Base-by-base conservation (phyloP, 2,888 invertebrate genomes). In the Hypsopygia costalis region DNA sequence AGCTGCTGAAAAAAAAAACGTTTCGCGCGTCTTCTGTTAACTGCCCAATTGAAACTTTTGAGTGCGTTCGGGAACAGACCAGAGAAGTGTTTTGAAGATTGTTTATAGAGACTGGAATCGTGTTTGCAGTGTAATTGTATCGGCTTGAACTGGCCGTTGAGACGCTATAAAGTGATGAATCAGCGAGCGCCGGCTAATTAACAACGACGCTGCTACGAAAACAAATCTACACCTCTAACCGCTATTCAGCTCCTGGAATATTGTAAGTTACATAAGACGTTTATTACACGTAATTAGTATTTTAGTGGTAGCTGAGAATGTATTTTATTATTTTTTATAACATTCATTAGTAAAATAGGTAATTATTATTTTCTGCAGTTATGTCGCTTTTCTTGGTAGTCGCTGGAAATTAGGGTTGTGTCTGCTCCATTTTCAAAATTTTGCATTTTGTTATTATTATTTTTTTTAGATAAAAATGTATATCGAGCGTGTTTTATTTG, bases 161-260 rank as follows among this genome's bases (percentile, higher is more conserved):
- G 82, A 83, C 83, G 81, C 67, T 83, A 75, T 79, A 79, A 78
- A 86, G 87, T 87, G 86, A 87, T 87, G 87, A 87, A 83, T 87
- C 81, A 87, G 86, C 85, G 83, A 70, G 78, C 81, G 80, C 80
- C 79, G 79, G 79, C 77, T 85, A 85, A 87, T 87, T 87, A 86
- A 79, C 75, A 69, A 64, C 80, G 78, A 74, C 71, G 71, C 72
- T 75, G 76, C 67, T 75, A 76, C 81, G 77, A 81, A 83, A 86
- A 86, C 86, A 85, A 80, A 81, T 73, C 74, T 68, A 69, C 52
- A 63, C 73, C 64, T 69, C 68, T 49, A 55, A 63, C 58, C 59
- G 52, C 67, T 58, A 54, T 55, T 65, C 64, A 65, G 52, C 69
- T 68, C 57, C 67, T 62, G 67, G 62, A 55, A 75, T 66, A 80